Conservation (phyloP, 2,797 vertebrate species). For the Anableps anableps region DNA sequence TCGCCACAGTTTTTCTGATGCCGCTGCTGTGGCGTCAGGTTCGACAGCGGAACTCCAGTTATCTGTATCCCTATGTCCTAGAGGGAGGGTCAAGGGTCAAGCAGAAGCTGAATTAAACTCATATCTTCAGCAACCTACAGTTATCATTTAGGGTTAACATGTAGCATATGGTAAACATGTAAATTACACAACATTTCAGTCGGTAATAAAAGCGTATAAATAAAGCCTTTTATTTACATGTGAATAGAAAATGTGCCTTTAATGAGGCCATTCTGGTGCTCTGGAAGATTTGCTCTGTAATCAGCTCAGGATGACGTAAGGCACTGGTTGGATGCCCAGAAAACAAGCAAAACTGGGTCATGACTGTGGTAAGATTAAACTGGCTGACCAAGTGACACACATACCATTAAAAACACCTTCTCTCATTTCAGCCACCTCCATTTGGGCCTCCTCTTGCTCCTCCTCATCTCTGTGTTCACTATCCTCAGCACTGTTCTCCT, state of each 20-base stretch:
- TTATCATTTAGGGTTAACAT: background rate
- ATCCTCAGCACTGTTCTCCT: conserved; percentile 40
- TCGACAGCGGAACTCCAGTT: conserved; percentile 53
- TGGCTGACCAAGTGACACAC: conserved; percentile 58
- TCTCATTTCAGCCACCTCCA: conserved; percentile 43
- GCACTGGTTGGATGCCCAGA: conserved; percentile 9
- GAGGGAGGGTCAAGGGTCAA: conserved; percentile 20
- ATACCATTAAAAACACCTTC: conserved; percentile 65
- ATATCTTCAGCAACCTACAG: background rate
- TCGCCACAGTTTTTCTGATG: conserved; percentile 63
- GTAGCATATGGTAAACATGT: background rate
- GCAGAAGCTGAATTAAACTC: background rate
- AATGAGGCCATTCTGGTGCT: background rate
- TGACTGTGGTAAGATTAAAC: conserved; percentile 32
- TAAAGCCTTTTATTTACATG: background rate
- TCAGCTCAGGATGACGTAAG: conserved; percentile 12
- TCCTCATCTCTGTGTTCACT: conserved; percentile 41
- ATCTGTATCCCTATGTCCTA: conserved; percentile 60
- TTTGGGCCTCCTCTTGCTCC: conserved; percentile 31
- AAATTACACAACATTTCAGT: background rate
- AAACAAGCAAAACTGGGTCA: conserved; percentile 24
- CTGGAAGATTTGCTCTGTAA: background rate
- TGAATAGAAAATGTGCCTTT: background rate
- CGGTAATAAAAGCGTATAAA: background rate
- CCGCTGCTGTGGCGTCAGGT: conserved; percentile 20